A percentile compares a stretch with the other conserved stretches of the same genome.
phyloP scores from a whole-genome alignment of 2,797 vertebrate species.

The Bovichtus diacanthus region DNA sequence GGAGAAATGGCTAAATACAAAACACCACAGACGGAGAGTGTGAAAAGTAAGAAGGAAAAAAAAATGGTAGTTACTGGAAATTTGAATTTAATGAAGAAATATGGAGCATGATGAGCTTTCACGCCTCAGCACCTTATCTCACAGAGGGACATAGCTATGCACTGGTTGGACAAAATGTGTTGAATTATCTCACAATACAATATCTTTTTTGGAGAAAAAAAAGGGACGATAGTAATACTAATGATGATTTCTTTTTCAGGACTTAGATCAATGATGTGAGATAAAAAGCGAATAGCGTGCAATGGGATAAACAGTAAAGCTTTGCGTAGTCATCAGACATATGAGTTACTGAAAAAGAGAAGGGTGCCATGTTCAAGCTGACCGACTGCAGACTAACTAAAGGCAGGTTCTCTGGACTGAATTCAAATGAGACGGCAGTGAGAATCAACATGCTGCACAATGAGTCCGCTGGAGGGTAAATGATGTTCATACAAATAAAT shows the following conservation, averaged over 20 bases:
- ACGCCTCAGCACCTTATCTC: slow-evolving; percentile 27
- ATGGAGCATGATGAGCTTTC: slow-evolving; percentile 39
- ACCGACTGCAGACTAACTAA: slow-evolving; percentile 48
- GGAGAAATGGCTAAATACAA: slow-evolving; percentile 21
- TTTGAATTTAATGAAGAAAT: slow-evolving; percentile 30
- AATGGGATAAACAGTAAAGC: neutral
- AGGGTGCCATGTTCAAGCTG: slow-evolving; percentile 28
- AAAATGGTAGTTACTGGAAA: slow-evolving; percentile 26
- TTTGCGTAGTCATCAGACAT: neutral
- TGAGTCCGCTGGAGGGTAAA: slow-evolving; percentile 34
- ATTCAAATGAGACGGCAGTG: slow-evolving; percentile 40
- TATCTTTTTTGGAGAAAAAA: neutral
- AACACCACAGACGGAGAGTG: slow-evolving; percentile 27
- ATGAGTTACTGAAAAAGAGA: neutral
- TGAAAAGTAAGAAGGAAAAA: slow-evolving; percentile 39
- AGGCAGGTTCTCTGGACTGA: slow-evolving; percentile 37
- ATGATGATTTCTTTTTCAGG: neutral
- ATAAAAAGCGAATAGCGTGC: slow-evolving; percentile 5
- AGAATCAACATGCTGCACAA: slow-evolving; percentile 30
- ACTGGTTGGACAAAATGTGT: slow-evolving; percentile 27
- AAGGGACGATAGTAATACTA: neutral
- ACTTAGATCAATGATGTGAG: neutral
- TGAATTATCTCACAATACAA: neutral
- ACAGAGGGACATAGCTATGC: neutral
- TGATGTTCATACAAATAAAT: slow-evolving; percentile 8